Evolutionary conservation across 2,888 invertebrate species (phyloP).

Genomic region (Leptinotarsa peninsularis): DNA sequence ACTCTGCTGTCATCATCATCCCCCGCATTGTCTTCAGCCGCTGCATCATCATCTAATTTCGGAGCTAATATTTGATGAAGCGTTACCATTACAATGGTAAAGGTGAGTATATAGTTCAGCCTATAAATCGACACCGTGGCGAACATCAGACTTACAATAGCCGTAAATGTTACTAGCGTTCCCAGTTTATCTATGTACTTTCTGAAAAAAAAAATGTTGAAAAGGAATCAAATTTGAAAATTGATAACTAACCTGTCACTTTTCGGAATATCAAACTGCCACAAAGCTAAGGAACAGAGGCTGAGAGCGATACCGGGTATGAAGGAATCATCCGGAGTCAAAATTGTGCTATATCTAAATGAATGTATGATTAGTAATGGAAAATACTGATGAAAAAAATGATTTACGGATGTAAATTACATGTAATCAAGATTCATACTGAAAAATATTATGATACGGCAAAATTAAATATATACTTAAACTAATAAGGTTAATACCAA

Average conservation of each 20-base stretch:
- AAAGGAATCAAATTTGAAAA: not conserved
- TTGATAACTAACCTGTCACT: conserved; percentile 71
- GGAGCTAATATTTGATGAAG: conserved; percentile 70
- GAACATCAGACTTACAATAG: conserved; percentile 70
- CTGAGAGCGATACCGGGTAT: conserved; percentile 71
- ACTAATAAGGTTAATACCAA: too few species aligned
- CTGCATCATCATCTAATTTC: conserved; percentile 47
- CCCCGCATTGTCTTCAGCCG: conserved; percentile 56
- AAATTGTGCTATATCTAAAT: conserved; percentile 69
- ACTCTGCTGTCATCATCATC: conserved; percentile 42
- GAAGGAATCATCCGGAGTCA: conserved; percentile 75
- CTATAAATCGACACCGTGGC: conserved; percentile 73
- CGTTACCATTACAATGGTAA: conserved; percentile 70
- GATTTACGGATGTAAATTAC: too few species aligned
- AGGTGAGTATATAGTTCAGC: conserved; percentile 72
- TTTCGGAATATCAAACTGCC: conserved; percentile 77
- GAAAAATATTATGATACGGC: too few species aligned
- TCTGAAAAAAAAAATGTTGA: conserved; percentile 63
- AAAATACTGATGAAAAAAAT: too few species aligned
- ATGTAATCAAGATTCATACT: too few species aligned
- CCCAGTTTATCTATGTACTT: conserved; percentile 67
- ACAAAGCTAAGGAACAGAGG: conserved; percentile 72
- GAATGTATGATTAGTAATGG: conserved; percentile 23
- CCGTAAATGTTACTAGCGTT: conserved; percentile 69
- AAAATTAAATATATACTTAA: too few species aligned